Conservation (phyloP, 1,140 invertebrate species). For the Nautilus pompilius region DNA sequence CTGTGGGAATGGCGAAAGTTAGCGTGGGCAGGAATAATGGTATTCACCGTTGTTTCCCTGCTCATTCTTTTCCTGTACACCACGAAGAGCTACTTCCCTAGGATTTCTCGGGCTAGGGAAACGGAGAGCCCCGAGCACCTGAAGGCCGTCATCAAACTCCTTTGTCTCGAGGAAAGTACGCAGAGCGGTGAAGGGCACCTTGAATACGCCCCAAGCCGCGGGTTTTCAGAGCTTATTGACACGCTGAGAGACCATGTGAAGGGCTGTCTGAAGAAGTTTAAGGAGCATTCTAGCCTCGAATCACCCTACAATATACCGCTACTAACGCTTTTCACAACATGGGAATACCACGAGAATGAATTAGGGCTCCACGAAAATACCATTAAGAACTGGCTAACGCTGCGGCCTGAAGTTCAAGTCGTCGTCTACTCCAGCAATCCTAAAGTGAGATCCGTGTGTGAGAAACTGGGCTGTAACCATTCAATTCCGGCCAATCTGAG, state of each 20-base stretch:
- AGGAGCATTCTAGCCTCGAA: not conserved
- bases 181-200: not conserved
- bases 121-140: not conserved
- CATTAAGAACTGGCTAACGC: conserved; percentile 26
- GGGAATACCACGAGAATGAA: conserved; percentile 18
- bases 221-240: not conserved
- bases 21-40: not conserved
- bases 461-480: conserved; percentile 14
- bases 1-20: not conserved
- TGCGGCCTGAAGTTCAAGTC: conserved; percentile 18
- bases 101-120: not conserved
- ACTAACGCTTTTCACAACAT: conserved; percentile 30
- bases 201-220: not conserved
- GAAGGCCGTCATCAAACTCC: not conserved
- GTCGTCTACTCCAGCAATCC: conserved; percentile 26
- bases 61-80: not conserved
- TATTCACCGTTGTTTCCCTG: not conserved
- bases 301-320: conserved; percentile 8
- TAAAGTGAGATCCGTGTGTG: conserved; percentile 7
- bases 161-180: not conserved
- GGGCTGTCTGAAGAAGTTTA: not conserved
- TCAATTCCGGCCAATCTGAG: conserved; percentile 6
- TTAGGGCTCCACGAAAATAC: conserved; percentile 25
- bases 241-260: not conserved
- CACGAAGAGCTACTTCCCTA: not conserved